Evolutionary conservation across 2,113 vertebrate species (phyloP).

Genomic region (Psilopsiagon aymara): DNA sequence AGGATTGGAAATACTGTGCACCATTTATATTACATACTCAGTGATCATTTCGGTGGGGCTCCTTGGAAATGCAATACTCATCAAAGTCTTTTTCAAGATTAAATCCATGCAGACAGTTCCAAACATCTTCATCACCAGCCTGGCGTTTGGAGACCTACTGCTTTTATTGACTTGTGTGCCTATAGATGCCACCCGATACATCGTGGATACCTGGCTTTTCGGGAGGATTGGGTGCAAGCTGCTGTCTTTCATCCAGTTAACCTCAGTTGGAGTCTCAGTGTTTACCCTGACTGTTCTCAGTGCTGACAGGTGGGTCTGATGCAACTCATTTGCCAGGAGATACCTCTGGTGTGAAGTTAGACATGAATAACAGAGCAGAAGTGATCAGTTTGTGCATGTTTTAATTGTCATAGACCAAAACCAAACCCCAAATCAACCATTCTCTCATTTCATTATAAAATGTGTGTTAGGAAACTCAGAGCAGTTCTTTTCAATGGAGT

Average conservation of each 20-base stretch:
- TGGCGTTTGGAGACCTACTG: slow-evolving; percentile 83
- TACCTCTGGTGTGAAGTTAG: neutral
- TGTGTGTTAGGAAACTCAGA: neutral
- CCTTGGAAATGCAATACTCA: slow-evolving; percentile 82
- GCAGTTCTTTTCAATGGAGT: neutral
- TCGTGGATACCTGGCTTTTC: slow-evolving; percentile 81
- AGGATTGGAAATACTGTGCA: slow-evolving; percentile 77
- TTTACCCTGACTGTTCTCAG: slow-evolving; percentile 85
- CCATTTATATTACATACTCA: slow-evolving; percentile 77
- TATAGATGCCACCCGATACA: slow-evolving; percentile 79
- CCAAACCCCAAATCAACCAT: neutral
- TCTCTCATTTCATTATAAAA: neutral
- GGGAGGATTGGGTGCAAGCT: slow-evolving; percentile 83
- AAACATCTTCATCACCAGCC: slow-evolving; percentile 84
- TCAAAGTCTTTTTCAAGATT: slow-evolving; percentile 85
- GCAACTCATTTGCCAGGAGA: slow-evolving; percentile 11
- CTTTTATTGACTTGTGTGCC: slow-evolving; percentile 83
- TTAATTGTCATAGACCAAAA: neutral
- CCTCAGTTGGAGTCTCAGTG: slow-evolving; percentile 83
- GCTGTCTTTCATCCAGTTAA: slow-evolving; percentile 83
- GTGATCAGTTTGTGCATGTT: neutral
- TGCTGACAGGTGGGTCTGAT: slow-evolving; percentile 82
- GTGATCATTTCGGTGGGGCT: slow-evolving; percentile 83
- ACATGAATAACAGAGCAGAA: slow-evolving; percentile 10
- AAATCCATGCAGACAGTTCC: slow-evolving; percentile 85